These are phyloP conservation scores for Drosophila sp. DNA, from an alignment of 1,140 invertebrate species.

Conservation along the genomic window DNA sequence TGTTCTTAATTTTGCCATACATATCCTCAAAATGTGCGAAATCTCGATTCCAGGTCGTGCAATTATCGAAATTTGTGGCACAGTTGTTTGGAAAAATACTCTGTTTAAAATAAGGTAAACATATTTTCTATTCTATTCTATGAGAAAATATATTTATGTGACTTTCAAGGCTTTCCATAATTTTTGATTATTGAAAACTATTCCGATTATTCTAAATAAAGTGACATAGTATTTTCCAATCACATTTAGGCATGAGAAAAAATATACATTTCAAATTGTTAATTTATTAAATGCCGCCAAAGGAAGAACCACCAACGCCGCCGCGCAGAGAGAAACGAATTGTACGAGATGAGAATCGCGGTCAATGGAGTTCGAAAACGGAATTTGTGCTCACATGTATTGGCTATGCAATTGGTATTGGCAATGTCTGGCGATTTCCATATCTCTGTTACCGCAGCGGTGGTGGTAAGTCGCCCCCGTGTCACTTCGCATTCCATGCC, in stretches of 20 bases:
- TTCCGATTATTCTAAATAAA: background rate
- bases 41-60: too few relatives aligned
- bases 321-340: constrained; percentile 36
- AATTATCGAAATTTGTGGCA: too few relatives aligned
- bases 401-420: constrained; percentile 90
- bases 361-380: constrained; percentile 87
- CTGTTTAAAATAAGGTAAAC: too few relatives aligned
- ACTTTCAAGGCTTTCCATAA: background rate
- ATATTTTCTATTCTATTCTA: background rate
- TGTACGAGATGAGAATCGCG: constrained; percentile 68
- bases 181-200: background rate
- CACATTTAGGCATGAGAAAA: constrained; percentile 10
- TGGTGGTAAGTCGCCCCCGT: constrained; percentile 73
- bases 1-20: too few relatives aligned
- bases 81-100: too few relatives aligned
- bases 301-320: background rate
- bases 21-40: too few relatives aligned
- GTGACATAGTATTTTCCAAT: background rate
- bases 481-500: background rate
- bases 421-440: constrained; percentile 93
- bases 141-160: background rate
- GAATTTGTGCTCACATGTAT: constrained; percentile 90
- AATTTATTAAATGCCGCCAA: background rate
- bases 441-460: constrained; percentile 88
- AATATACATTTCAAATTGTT: constrained; percentile 20